Percentiles rank a stretch among this genome's conserved stretches.
Evolutionary conservation across 2,113 vertebrate species (phyloP).

Genomic region (Thinocorus orbignyianus): DNA sequence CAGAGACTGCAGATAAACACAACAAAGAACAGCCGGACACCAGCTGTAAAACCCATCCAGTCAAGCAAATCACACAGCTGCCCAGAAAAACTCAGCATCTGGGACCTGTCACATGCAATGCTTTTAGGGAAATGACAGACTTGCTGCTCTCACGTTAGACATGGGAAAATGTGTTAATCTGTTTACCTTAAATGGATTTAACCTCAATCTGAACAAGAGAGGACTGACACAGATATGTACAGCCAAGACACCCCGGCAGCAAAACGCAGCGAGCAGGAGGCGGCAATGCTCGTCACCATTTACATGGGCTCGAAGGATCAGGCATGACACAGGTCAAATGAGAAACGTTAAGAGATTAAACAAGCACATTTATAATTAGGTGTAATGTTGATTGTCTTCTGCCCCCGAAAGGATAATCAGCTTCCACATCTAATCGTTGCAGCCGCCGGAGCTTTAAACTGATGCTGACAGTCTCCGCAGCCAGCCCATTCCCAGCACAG

Average conservation of each 20-base stretch:
- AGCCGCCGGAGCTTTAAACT: background rate
- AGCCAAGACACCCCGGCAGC: background rate
- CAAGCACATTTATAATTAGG: conserved; percentile 9
- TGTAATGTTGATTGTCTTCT: conserved; percentile 1
- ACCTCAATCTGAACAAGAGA: conserved; percentile 53
- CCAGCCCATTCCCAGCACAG: background rate
- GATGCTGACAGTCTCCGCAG: background rate
- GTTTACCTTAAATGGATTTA: conserved; percentile 73
- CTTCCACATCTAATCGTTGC: background rate
- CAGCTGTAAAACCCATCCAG: conserved; percentile 72
- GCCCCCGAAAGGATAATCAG: background rate
- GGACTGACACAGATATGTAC: background rate
- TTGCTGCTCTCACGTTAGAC: conserved; percentile 49
- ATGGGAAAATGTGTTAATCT: conserved; percentile 69
- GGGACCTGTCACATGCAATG: conserved; percentile 67
- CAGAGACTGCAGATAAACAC: conserved; percentile 68
- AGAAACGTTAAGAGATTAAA: conserved; percentile 32
- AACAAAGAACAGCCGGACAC: conserved; percentile 75
- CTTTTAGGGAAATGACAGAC: conserved; percentile 76
- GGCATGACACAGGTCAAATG: background rate
- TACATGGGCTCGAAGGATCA: background rate
- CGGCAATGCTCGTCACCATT: background rate
- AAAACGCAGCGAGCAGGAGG: background rate
- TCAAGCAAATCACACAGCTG: conserved; percentile 69
- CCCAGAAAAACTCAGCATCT: conserved; percentile 70